Conservation (phyloP, 2,797 vertebrate genomes). For the Oreortyx pictus region DNA sequence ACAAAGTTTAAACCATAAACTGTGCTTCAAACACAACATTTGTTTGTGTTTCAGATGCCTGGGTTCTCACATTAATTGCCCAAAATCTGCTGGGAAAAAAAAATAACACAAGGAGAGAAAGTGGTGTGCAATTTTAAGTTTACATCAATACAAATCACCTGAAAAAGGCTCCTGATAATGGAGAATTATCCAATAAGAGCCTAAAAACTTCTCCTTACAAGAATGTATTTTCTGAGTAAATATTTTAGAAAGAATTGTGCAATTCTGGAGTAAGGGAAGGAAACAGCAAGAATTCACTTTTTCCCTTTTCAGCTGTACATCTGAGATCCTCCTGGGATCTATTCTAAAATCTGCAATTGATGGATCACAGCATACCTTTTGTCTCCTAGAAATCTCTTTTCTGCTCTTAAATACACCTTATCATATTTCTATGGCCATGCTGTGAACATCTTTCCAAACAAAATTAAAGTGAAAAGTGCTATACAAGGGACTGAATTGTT, state of each 20-base stretch:
- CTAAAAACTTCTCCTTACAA: neutral
- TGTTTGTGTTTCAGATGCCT: neutral
- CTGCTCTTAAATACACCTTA: neutral
- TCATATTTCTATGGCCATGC: neutral
- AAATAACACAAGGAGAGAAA: neutral
- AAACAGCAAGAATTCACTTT: neutral
- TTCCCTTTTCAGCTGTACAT: neutral
- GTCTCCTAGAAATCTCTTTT: neutral
- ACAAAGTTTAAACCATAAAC: neutral
- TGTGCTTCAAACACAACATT: neutral
- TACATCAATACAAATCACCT: neutral
- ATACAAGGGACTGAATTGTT: conserved; percentile 36
- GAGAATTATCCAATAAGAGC: neutral
- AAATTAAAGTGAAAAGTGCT: neutral
- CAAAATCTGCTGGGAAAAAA: neutral
- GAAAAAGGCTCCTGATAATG: neutral
- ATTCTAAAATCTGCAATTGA: neutral
- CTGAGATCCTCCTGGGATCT: neutral
- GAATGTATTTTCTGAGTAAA: neutral
- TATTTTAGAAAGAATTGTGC: neutral
- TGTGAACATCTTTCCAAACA: neutral
- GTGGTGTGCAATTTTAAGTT: neutral
- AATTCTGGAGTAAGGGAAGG: neutral
- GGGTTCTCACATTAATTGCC: neutral
- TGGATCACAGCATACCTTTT: neutral